These are phyloP conservation scores for Nectonema munidae DNA, from an alignment of 2,888 invertebrate species.

Conservation along the genomic window DNA sequence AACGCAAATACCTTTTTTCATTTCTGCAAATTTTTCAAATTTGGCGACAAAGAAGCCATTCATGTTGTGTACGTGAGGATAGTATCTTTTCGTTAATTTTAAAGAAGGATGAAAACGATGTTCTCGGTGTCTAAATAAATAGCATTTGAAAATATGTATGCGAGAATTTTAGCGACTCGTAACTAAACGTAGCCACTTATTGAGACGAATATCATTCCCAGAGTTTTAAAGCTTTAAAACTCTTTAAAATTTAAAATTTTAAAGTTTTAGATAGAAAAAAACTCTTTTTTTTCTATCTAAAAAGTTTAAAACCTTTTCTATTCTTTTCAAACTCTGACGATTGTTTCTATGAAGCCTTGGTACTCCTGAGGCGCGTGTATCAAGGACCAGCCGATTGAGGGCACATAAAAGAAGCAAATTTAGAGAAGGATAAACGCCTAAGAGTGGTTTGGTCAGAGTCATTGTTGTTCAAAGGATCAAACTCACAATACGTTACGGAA, in stretches of 20 bases:
- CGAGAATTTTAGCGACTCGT: background rate
- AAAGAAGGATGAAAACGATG: slow-evolving; percentile 52
- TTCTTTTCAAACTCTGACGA: background rate
- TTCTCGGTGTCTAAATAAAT: slow-evolving; percentile 25
- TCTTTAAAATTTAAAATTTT: slow-evolving; percentile 6
- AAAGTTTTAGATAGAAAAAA: slow-evolving; percentile 13
- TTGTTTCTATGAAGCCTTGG: too few species aligned
- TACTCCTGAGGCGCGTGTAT: too few species aligned
- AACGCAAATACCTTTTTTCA: too few species aligned
- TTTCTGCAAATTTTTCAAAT: slow-evolving; percentile 78
- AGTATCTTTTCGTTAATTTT: slow-evolving; percentile 54
- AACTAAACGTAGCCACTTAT: background rate
- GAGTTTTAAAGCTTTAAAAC: background rate
- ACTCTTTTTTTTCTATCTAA: too few species aligned
- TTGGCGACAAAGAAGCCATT: slow-evolving; percentile 98
- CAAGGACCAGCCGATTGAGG: too few species aligned
- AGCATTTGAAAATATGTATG: background rate
- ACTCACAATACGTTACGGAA: too few species aligned
- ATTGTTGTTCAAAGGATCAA: too few species aligned
- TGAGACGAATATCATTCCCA: slow-evolving; percentile 10
- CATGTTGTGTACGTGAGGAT: slow-evolving; percentile 92
- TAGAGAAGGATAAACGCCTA: too few species aligned
- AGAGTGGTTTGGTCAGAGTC: too few species aligned
- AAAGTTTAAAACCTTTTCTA: too few species aligned
- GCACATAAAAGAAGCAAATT: too few species aligned